Evolutionary conservation across 2,113 vertebrate genomes (phyloP).

Genomic region (Syrrhaptes paradoxus): DNA sequence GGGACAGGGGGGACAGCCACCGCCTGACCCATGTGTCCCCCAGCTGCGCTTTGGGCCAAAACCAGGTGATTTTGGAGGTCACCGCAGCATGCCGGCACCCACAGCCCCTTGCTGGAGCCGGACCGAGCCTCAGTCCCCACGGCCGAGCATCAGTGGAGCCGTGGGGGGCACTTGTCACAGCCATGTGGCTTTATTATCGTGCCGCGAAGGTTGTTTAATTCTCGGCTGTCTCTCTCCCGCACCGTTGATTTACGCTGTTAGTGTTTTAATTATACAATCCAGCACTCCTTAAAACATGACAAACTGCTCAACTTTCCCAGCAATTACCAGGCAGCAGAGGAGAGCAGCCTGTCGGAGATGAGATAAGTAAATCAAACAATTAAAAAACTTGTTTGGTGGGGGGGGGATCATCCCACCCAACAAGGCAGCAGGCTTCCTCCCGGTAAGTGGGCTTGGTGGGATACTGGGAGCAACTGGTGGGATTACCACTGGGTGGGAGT

Average conservation of each 20-base stretch:
- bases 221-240: conserved; percentile 81
- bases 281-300: conserved; percentile 92
- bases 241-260: conserved; percentile 87
- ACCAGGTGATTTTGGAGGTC: neutral
- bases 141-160: neutral
- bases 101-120: neutral
- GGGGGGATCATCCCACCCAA: neutral
- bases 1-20: neutral
- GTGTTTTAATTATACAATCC: conserved; percentile 92
- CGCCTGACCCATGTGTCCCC: neutral
- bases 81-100: rapidly evolving
- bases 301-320: conserved; percentile 82
- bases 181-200: conserved; percentile 74
- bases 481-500: rapidly evolving
- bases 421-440: neutral
- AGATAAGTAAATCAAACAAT: conserved; percentile 83
- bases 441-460: neutral
- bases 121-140: neutral
- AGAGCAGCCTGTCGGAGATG: conserved; percentile 79
- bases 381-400: conserved; percentile 53
- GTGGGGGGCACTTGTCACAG: conserved; percentile 29
- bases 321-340: conserved; percentile 86
- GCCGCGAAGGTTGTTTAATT: conserved; percentile 80
- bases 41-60: neutral
- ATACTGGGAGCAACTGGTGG: neutral